phyloP scores from a whole-genome alignment of 2,797 vertebrate genomes.

The Urocyon cinereoargenteus region DNA sequence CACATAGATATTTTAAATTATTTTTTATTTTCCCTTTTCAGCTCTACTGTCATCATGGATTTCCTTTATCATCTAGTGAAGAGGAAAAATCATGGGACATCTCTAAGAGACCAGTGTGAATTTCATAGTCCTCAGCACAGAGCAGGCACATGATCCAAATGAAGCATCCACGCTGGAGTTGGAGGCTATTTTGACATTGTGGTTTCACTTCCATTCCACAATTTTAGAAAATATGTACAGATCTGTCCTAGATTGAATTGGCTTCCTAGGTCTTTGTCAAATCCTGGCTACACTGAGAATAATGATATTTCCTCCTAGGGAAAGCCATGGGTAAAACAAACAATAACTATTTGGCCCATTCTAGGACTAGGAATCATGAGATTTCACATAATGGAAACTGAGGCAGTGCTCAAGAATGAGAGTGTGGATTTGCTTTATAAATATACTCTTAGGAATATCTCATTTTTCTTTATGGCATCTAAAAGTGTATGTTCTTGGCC shows the following conservation, averaged over 20 bases:
- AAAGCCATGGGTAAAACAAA: background rate
- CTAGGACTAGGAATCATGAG: background rate
- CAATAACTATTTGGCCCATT: background rate
- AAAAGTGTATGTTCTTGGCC: background rate
- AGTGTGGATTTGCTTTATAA: background rate
- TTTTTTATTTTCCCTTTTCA: constrained; percentile 16
- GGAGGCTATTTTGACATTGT: background rate
- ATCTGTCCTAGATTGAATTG: constrained; percentile 16
- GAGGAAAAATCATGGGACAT: background rate
- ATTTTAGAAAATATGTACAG: constrained; percentile 14
- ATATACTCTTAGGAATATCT: constrained; percentile 14
- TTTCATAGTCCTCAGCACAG: background rate
- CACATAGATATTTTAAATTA: constrained; percentile 8
- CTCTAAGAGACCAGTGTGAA: background rate
- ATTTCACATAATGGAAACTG: background rate
- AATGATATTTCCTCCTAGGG: constrained; percentile 33
- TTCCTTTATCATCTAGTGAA: background rate
- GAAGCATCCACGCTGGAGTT: background rate
- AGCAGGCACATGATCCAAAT: background rate
- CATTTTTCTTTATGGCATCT: constrained; percentile 25
- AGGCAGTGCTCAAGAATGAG: constrained; percentile 26
- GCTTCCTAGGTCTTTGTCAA: constrained; percentile 33
- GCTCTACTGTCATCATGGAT: background rate
- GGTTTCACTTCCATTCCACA: background rate
- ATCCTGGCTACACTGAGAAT: background rate